Percentiles rank a stretch among this genome's conserved stretches.
These are phyloP conservation scores for Syngnathus typhle DNA, from an alignment of 2,113 vertebrate species.

Conservation along the genomic window DNA sequence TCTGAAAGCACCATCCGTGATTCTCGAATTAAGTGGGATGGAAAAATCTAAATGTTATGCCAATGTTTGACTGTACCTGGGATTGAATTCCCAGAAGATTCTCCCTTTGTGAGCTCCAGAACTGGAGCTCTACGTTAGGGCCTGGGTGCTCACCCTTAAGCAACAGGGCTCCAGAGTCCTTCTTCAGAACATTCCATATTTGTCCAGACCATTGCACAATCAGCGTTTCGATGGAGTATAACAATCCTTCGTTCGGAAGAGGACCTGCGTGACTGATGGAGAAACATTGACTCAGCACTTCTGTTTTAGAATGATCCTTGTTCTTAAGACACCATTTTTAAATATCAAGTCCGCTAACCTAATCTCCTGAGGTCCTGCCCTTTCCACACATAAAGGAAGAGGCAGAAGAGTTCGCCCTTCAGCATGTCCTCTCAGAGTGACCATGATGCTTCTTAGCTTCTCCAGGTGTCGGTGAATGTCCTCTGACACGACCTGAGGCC, in stretches of 20 bases:
- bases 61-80: constrained; percentile 48
- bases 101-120: constrained; percentile 68
- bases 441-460: constrained; percentile 59
- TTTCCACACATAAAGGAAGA: constrained; percentile 48
- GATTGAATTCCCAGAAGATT: constrained; percentile 71
- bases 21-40: neutral
- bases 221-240: constrained; percentile 71
- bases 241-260: constrained; percentile 57
- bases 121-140: constrained; percentile 68
- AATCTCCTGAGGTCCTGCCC: constrained; percentile 29
- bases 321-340: neutral
- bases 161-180: constrained; percentile 60
- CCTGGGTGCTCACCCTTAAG: constrained; percentile 62
- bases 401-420: constrained; percentile 62
- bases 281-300: neutral
- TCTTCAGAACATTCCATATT: constrained; percentile 65
- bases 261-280: constrained; percentile 55
- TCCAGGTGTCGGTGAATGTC: constrained; percentile 62
- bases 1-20: constrained; percentile 34
- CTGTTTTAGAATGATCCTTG: neutral
- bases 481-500: constrained; percentile 60
- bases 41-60: neutral
- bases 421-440: constrained; percentile 56
- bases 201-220: constrained; percentile 66
- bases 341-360: constrained; percentile 19